Base-by-base conservation (phyloP, 92 coral and sea anemone genomes). In the Actinernus sp. region DNA sequence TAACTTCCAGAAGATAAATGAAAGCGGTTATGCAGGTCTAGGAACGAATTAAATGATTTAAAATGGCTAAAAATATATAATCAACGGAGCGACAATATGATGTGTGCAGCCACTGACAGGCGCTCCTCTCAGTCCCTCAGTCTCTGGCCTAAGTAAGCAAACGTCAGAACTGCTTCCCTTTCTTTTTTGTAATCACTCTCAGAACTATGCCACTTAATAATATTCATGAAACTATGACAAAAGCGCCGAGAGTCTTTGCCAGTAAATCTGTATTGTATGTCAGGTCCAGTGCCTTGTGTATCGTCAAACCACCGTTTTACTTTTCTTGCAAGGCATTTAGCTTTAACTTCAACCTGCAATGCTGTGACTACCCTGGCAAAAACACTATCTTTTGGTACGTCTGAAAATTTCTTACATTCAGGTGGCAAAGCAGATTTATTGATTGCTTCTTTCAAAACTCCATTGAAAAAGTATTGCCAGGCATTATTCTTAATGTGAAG, bases 301-400 rank as follows among this genome's bases (percentile, higher is more conserved):
- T 89, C 85, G 52, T 79, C 69, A 69, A 84, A 89, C 91, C 96
- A 89, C 41, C 67, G 74, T 19, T 2, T 60, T 9, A 84, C 88
- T 33, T 89, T 84, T 53, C 28, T 58, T 20, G 94, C 71, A 14
- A 87, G 32, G 25, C 93, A 68, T 16, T 69, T 75, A 58, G 63
- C 70, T 25, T 76, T 87, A 18, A 80, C 87, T 27, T 86, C 92
- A 67, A 66, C 65, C 46, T 68, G 76, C 2, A 82, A 83, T 7
- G 89, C 62, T 61, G 36, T 43, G 10, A 86, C 82, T 28, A 86
- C 68, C 22, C 61, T 68, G 2, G 63, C 58, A 31, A 87, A 87
- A 40, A 71, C 49, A 41, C 81, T 61, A 16, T 82, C 76, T 2
- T 13, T 24, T 31, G 89, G 89, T 8, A 82, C 58, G n/a, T 88